Conservation (phyloP, 2,113 vertebrate species). For the Cyphomyrus plagiostoma region DNA sequence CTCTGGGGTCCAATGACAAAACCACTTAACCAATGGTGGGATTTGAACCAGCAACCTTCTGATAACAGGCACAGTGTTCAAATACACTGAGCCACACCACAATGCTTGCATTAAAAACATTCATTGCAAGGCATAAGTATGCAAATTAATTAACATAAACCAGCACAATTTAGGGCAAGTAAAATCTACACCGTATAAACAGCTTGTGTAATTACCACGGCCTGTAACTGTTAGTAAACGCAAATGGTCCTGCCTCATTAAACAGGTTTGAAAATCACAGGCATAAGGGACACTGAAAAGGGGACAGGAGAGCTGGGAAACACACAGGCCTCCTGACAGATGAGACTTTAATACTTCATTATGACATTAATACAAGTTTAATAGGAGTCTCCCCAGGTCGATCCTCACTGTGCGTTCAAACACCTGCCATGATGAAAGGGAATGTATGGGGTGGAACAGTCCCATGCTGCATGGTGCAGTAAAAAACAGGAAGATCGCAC, state of each 20-base stretch:
- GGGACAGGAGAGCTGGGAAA: background rate
- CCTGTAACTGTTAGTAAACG: background rate
- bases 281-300: background rate
- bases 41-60: background rate
- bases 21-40: background rate
- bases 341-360: slow-evolving; percentile 6
- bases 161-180: background rate
- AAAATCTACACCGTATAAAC: background rate
- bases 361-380: slow-evolving; percentile 6
- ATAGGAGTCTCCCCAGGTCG: background rate
- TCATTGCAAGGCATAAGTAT: background rate
- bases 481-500: background rate
- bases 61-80: background rate
- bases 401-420: background rate
- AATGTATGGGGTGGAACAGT: background rate
- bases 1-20: background rate
- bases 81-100: background rate
- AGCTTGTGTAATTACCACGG: background rate
- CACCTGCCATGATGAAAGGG: background rate
- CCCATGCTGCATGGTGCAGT: background rate
- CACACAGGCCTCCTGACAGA: background rate
- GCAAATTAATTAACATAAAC: background rate
- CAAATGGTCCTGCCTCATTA: background rate
- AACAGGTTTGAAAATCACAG: background rate
- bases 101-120: background rate